Evolutionary conservation across 53 echinoderm and acorn worm species (phyloP), one percentile per base, ranked within the genome.

Genomic region (Echinarachnius parma): DNA sequence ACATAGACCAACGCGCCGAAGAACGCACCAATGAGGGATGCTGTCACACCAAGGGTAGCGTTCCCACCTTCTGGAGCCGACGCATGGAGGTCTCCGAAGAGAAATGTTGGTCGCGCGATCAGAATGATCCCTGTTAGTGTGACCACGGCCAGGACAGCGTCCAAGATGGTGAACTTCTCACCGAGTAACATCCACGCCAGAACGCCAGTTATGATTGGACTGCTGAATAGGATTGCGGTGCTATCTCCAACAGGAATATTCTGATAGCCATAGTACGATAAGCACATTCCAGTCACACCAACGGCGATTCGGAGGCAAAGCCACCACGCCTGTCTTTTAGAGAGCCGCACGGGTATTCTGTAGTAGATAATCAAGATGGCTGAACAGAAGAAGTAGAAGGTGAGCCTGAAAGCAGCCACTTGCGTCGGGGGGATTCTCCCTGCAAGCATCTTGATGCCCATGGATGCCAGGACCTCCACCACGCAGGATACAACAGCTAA

Each of bases 101-200:
- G 36, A 45, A 72, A 72, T 19, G 74, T 36, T n/a, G 74, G 74
- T 34, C 74, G 55, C 5, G 74, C 74, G 28, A 72, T 72, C 8
- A 72, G 54, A 28, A 72, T 19, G 11, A 72, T 29, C 2, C 74
- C 74, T 9, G 37, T 10, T 19, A 72, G 36, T 8, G 74, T 26
- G 0, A 72, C 2, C 5, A 55, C 9, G 3, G 74, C 74, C 26
- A 72, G 28, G 23, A 24, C 36, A 14, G 19, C 56, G 56, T 72
- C 74, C 16, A 56, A 25, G 28, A 72, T 34, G 57, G 55, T 55
- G 36, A 56, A 56, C 28, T n/a, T 55, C 35, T 72, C 74, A 5
- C 57, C 57, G 0, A 72, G 55, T 7, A 72, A 24, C 9, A 72
- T 37, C 74, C 74, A 72, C 25, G 74, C 74, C 22, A 56, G 37